Base-by-base conservation (phyloP, 2,797 vertebrate species). In the Muscicapa comitata region DNA sequence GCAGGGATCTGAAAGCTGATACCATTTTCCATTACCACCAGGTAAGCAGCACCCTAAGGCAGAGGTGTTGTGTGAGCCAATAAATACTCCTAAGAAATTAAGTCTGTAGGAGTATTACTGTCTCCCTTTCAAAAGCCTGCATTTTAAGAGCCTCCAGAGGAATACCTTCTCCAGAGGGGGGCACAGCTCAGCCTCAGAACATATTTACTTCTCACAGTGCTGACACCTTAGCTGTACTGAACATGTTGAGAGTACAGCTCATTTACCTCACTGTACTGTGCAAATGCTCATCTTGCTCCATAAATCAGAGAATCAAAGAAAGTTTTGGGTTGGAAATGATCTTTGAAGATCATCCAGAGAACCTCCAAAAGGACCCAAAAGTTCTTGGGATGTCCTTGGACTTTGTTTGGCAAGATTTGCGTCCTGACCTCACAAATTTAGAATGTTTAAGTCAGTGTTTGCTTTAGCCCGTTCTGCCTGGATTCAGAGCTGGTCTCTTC, bases 21-120 rank as follows among this genome's bases (percentile, higher is more conserved):
- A 97, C 97, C 57, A 98, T 99, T 88, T 99, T 99, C 95, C 99
- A 99, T 91, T 99, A 98, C 97, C 99, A 99, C 85, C 99, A 99
- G 99, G 99, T 99, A 97, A 92, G 12, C 54, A 76, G 54, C 38
- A 88, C 65, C 35, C 42, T 75, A 55, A 78, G 88, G 38, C 38
- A 71, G 17, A 74, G 42, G 54, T 35, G 33, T 6, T 59, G n/a
- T 6, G 10, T 11, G 5, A 63, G 35, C 15, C 15, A 47, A n/a
- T 25, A 82, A 89, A 75, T 28, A 42, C 4, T 40, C 12, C 10
- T 53, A 38, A 74, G 37, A 68, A 77, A 65, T 29, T 20, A 57
- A 57, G 4, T 67, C 63, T 74, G 24, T 20, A 48, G 13, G 38
- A 78, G 11, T 13, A 38, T 33, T 66, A 25, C 42, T 1, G 1